These are phyloP conservation scores for Holotrichia oblita DNA, from an alignment of 1,140 invertebrate genomes.

Conservation along the genomic window DNA sequence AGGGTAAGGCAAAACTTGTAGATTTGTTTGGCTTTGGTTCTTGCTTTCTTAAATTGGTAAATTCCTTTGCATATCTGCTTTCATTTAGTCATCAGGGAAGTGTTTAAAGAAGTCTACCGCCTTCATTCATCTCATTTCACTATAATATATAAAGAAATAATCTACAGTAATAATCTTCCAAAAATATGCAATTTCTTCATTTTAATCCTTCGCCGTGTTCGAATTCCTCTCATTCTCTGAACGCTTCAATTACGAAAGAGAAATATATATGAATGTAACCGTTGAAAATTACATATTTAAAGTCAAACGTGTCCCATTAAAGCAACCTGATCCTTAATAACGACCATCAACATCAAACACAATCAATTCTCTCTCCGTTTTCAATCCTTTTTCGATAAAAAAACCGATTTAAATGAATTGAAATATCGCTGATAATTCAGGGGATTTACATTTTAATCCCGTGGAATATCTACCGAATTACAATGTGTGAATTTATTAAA, in stretches of 20 bases:
- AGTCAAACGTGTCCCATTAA: background rate
- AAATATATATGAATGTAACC: conserved; percentile 19
- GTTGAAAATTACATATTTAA: conserved; percentile 27
- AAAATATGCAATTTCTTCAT: background rate
- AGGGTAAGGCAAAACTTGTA: too few species aligned
- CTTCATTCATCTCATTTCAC: too few species aligned
- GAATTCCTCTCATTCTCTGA: background rate
- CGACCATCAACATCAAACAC: conserved; percentile 28
- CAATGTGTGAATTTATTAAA: conserved; percentile 35
- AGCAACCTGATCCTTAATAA: background rate
- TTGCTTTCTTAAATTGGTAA: too few species aligned
- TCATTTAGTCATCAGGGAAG: too few species aligned
- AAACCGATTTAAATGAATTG: conserved; percentile 8
- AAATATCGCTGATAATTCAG: conserved; percentile 33
- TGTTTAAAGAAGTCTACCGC: too few species aligned
- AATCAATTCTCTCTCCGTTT: conserved; percentile 21
- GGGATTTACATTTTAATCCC: conserved; percentile 34
- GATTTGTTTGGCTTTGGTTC: too few species aligned
- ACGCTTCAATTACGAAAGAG: conserved; percentile 22
- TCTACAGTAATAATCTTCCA: background rate
- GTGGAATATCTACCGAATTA: conserved; percentile 8
- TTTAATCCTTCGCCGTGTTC: background rate
- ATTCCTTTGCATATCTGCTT: too few species aligned
- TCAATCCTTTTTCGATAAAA: background rate
- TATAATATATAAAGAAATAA: background rate